Conservation (phyloP, 1,140 invertebrate genomes). For the Penaeus japonicus region DNA sequence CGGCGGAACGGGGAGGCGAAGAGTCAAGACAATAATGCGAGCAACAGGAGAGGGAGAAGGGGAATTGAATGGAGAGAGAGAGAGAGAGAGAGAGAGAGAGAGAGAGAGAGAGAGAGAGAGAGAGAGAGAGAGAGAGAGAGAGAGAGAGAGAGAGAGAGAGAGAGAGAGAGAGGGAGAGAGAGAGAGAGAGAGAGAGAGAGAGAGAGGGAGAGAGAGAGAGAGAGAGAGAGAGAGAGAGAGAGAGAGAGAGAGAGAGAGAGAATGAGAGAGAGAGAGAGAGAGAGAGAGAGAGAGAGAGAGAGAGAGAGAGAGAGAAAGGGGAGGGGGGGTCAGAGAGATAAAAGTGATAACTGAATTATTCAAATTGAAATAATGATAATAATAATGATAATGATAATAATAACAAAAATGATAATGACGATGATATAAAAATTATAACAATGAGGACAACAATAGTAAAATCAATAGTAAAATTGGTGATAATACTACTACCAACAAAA, state of each 20-base stretch:
- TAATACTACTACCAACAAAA: too few relatives aligned
- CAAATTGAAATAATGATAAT: too few relatives aligned
- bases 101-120: neutral
- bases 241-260: neutral
- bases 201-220: too few relatives aligned
- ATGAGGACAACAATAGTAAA: too few relatives aligned
- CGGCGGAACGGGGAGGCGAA: neutral
- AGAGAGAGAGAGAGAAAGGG: neutral
- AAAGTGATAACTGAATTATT: too few relatives aligned
- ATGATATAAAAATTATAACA: too few relatives aligned
- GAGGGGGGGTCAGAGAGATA: neutral
- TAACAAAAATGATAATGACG: too few relatives aligned
- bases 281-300: constrained; percentile 2
- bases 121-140: neutral
- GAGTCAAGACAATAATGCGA: neutral
- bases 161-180: too few relatives aligned
- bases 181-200: too few relatives aligned
- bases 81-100: neutral
- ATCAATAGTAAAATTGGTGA: too few relatives aligned
- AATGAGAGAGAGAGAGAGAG: neutral
- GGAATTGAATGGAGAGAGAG: neutral
- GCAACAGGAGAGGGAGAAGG: neutral
- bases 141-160: neutral
- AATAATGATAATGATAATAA: too few relatives aligned
- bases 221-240: too few relatives aligned